A percentile compares a stretch with the other conserved stretches of the same genome.
phyloP scores from a whole-genome alignment of 2,888 invertebrate genomes.

The Nomada fucata region DNA sequence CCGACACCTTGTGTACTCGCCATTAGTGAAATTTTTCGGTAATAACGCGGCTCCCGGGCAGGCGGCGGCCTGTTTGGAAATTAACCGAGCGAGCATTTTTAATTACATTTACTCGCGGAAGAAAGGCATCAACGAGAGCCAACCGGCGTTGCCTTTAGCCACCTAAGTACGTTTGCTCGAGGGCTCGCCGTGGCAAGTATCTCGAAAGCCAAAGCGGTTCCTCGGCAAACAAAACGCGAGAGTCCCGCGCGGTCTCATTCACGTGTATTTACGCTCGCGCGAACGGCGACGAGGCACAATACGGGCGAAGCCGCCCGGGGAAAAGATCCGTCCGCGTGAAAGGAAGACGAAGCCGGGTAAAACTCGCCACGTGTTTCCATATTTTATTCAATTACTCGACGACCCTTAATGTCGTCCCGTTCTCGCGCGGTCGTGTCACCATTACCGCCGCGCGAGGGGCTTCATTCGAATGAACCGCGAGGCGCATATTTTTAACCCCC shows the following conservation, averaged over 20 bases:
- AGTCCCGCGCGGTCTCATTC: constrained; percentile 14
- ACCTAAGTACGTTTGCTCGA: constrained; percentile 47
- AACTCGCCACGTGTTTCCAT: constrained; percentile 15
- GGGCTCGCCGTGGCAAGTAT: constrained; percentile 28
- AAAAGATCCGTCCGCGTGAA: constrained; percentile 19
- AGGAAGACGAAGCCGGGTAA: not conserved
- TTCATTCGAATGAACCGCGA: constrained; percentile 28
- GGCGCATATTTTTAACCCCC: not conserved
- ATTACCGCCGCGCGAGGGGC: not conserved
- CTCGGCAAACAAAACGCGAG: constrained; percentile 29
- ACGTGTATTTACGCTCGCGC: constrained; percentile 35
- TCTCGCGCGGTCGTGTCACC: not conserved
- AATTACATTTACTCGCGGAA: constrained; percentile 64
- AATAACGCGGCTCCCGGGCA: constrained; percentile 31
- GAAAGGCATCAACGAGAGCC: constrained; percentile 39
- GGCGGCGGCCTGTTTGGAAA: constrained; percentile 53
- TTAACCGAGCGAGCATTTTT: constrained; percentile 73
- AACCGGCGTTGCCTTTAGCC: constrained; percentile 39
- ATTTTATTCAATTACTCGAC: constrained; percentile 43
- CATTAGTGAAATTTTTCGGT: constrained; percentile 53
- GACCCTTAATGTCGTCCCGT: not conserved
- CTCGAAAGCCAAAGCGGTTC: constrained; percentile 48
- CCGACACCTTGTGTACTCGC: not conserved
- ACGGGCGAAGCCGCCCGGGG: not conserved
- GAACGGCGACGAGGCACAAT: constrained; percentile 45